Conservation (phyloP, 2,888 invertebrate genomes). For the Caenorhabditis sp. region DNA sequence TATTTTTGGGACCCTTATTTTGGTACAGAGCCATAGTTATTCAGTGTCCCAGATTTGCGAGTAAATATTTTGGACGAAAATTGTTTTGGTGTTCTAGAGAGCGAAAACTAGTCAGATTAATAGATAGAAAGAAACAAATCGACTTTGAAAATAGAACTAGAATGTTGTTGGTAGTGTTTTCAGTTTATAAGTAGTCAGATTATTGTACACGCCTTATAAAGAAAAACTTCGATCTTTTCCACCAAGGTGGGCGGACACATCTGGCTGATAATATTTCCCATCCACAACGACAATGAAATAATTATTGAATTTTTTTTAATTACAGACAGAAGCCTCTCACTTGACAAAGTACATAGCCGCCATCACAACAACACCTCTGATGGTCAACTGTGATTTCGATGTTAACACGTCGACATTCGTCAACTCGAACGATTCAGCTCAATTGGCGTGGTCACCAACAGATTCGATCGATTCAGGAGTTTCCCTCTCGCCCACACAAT, state of each 20-base stretch:
- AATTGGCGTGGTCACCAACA: constrained; percentile 29
- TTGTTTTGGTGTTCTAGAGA: neutral
- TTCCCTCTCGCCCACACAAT: constrained; percentile 33
- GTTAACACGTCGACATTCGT: neutral
- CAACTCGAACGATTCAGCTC: constrained; percentile 11
- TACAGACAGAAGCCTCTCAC: constrained; percentile 18
- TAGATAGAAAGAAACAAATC: neutral
- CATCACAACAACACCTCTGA: constrained; percentile 24
- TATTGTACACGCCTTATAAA: too few species aligned
- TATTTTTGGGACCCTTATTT: too few species aligned
- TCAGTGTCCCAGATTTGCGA: neutral
- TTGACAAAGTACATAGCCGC: constrained; percentile 32
- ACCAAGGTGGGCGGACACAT: too few species aligned
- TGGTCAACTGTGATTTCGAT: constrained; percentile 26
- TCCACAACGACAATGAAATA: too few species aligned
- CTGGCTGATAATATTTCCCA: too few species aligned
- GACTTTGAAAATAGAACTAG: too few species aligned
- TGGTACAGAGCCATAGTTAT: too few species aligned
- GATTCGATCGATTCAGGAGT: constrained; percentile 42
- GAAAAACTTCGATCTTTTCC: too few species aligned
- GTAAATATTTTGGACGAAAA: neutral
- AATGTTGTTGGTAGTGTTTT: too few species aligned
- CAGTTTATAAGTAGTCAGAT: too few species aligned
- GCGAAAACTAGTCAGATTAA: neutral
- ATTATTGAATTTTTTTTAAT: neutral